These are phyloP conservation scores for Drosophila nigricruria DNA, from an alignment of 2,888 invertebrate genomes.

Conservation along the genomic window DNA sequence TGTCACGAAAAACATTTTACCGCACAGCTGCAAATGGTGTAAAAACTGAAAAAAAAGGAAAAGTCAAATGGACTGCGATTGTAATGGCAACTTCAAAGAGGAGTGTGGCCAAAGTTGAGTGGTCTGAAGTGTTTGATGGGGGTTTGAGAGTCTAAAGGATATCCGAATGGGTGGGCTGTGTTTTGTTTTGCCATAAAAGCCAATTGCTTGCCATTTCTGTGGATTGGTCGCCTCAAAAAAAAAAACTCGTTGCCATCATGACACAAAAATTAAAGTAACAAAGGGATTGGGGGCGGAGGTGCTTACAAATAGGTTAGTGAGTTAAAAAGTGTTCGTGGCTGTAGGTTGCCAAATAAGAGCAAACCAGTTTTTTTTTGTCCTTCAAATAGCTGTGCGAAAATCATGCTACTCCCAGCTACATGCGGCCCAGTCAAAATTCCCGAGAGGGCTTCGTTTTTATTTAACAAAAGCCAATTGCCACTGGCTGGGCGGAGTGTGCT, in stretches of 20 bases:
- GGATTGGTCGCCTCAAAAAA: slow-evolving; percentile 52
- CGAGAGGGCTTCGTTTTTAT: slow-evolving; percentile 24
- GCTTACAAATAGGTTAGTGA: slow-evolving; percentile 59
- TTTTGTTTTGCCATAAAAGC: slow-evolving; percentile 69
- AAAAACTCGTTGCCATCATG: slow-evolving; percentile 21
- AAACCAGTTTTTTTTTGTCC: slow-evolving; percentile 10
- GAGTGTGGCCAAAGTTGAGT: slow-evolving; percentile 4
- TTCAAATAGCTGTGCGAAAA: slow-evolving; percentile 38
- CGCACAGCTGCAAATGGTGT: slow-evolving; percentile 17
- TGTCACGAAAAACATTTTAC: slow-evolving; percentile 24
- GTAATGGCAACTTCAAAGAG: slow-evolving; percentile 7
- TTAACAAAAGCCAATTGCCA: slow-evolving; percentile 50
- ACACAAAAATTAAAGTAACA: slow-evolving; percentile 22
- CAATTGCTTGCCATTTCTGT: slow-evolving; percentile 71
- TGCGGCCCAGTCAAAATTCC: slow-evolving; percentile 29
- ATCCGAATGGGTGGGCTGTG: slow-evolving; percentile 48
- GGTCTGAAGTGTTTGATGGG: slow-evolving; percentile 7
- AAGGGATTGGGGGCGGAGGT: neutral
- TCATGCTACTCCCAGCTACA: slow-evolving; percentile 33
- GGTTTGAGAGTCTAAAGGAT: slow-evolving; percentile 41
- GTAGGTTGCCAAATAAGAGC: slow-evolving; percentile 3
- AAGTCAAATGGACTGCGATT: slow-evolving; percentile 39
- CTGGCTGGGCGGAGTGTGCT: slow-evolving; percentile 21
- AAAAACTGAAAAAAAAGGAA: slow-evolving; percentile 37
- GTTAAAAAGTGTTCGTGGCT: slow-evolving; percentile 54